Base-by-base conservation (phyloP, 2,888 invertebrate species). In the Drosophila mimica region DNA sequence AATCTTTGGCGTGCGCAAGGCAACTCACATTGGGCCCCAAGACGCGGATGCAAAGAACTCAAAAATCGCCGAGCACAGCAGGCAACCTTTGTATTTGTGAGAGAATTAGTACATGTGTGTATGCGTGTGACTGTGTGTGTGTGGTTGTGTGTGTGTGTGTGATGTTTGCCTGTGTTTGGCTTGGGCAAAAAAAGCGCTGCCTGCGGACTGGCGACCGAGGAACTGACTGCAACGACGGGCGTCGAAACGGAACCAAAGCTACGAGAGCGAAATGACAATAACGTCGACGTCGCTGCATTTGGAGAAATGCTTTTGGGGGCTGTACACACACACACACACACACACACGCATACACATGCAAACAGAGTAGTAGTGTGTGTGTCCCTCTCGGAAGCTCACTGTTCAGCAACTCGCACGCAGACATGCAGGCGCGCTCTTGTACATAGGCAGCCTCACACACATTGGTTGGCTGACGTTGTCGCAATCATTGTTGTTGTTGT, bases 1-100 rank as follows among this genome's bases (percentile, higher is more conserved):
- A 88, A 91, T 85, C 89, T 87, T 88, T 82, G 91, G 81, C 90
- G 89, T 88, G 86, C 89, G 85, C 89, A 89, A 89, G 89, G 83
- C 90, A 90, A 89, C 90, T 89, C 91, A 84, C 76, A 69, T 83
- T 90, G 90, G 84, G 74, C 65, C 78, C 73, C 82, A 89, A 83
- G 85, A 82, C 89, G 76, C 82, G 81, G 88, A 91, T 87, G 88
- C 83, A 83, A 87, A 91, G 88, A 90, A 89, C 90, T 85, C 77
- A 75, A 78, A 83, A 87, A 57, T 62, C 68, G 82, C 28, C 73
- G 78, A 81, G 83, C 81, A 67, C 65, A 68, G 77, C 63, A 65
- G 68, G 73, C 79, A 74, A 74, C 68, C 62, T 78, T 25, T 63
- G 62, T 70, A 40, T 46, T n/a, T 67, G 20, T 63, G 38, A 38